Evolutionary conservation across 2,797 vertebrate species (phyloP), one percentile per base, ranked within the genome.

Genomic region (Schizopygopsis malacanthus): DNA sequence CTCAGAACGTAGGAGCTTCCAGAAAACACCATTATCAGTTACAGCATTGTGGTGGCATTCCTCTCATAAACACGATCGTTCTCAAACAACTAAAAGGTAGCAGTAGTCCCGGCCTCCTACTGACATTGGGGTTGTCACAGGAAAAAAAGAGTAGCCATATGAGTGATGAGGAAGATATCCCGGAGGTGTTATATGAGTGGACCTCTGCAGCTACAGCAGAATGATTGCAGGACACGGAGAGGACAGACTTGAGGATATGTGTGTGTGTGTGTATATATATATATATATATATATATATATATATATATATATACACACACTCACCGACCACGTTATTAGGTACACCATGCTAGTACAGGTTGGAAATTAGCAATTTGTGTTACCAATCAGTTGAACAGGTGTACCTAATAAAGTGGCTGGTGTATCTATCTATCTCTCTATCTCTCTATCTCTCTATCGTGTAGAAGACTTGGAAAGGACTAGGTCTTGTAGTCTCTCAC

Each of bases 161-260:
- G 85, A 85, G 65, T 86, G 75, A 88, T 86, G 81, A 84, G 69
- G 72, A 82, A 71, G 75, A 88, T 84, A n/a, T 56, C 80, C 71
- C 83, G 87, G 83, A 28, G 50, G 77, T 52, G 67, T 43, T 69
- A 52, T 41, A 63, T 4, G 47, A 67, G 82, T 85, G 77, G 85
- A 81, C 65, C 59, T 80, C 71, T 87, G 85, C 87, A 84, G 79
- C 56, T 67, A 72, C 78, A 81, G 52, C 86, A 69, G 63, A 33
- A 52, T 71, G 79, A 67, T 45, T 82, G 87, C 87, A 54, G 69
- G 79, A 81, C 87, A 88, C 81, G 56, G 87, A 37, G 61, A 39
- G 78, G 85, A 88, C 10, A 52, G n/a, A 85, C 81, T 45, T 59
- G 37, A 56, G 28, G 39, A 28, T 1, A n/a, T n/a, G n/a, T n/a